Base-by-base conservation (phyloP, 1,140 invertebrate species). In the Hypsibius dujardini region DNA sequence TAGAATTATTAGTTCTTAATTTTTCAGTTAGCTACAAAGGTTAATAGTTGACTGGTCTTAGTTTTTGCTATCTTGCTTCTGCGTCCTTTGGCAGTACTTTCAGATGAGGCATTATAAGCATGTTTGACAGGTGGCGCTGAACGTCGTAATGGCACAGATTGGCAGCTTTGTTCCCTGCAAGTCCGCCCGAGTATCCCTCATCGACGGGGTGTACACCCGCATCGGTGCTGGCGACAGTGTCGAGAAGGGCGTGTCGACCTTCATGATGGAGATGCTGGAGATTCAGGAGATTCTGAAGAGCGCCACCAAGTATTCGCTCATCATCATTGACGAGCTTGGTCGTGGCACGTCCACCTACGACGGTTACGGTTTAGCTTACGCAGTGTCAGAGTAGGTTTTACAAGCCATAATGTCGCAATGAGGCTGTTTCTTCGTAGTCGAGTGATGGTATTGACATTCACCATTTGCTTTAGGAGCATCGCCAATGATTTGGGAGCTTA, bases 241-340 rank as follows among this genome's bases (percentile, higher is more conserved):
- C 75, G 79, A 86, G 1, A 89, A 89, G 78, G 95, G 92, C 1
- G 84, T 97, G 69, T 97, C 94, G 69, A 98, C 95, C 0, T 99
- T 98, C 78, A 97, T 98, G 93, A 84, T 90, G 47, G 95, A 99
- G 83, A 98, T 98, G 95, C 84, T 96, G 70, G 95, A 99, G 82
- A 89, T 88, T 1, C 86, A 90, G 1, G 85, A 86, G 2, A 95
- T 98, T 77, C 81, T 94, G n/a, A 86, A 95, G 90, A 87, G 86
- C 56, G 92, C 92, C 0, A 95, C 90, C 1, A 81, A 85, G 14
- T 86, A 95, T 77, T 97, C 94, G 0, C 81, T 98, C 7, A 88
- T 98, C 1, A 87, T 99, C 46, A 92, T 99, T 75, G 95, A 99
- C 82, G 95, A 99, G 80, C 82, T 99, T 60, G 95, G 95, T 1